Evolutionary conservation across 2,797 vertebrate species (phyloP), one percentile per base, ranked within the genome.

Genomic region (Dermochelys coriacea): DNA sequence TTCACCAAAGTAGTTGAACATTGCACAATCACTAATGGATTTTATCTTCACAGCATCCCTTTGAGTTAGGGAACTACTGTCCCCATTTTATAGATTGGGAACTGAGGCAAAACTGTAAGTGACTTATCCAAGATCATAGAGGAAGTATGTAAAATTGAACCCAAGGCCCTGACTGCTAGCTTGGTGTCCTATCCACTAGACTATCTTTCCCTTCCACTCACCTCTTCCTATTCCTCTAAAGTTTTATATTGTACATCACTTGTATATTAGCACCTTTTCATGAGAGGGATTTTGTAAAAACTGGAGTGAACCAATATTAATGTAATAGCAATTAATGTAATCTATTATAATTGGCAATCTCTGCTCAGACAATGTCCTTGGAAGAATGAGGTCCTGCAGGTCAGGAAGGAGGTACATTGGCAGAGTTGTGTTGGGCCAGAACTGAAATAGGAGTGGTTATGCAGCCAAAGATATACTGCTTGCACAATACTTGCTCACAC

Each of bases 401-500:
- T 91, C 74, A 94, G 85, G 88, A 94, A 57, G 93, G 80, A 92
- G 80, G 51, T 94, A 74, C 77, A 68, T 3, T 89, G 93, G 94
- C 1, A 2, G 59, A 90, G 84, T 31, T 55, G 0, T 55, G 91
- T 91, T 55, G 91, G 84, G 29, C 15, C 0, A 87, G 68, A 84
- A 95, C 82, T n/a, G 78, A 89, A 91, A 80, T 87, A 89, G 84
- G 64, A 93, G 90, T 54, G 91, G 90, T 81, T 93, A 91, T 52
- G 82, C 92, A 84, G 85, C 15, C 80, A 37, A 86, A 87, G 84
- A 91, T 57, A 64, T 80, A 90, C 11, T 64, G 93, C 94, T 95
- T 49, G 93, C 95, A 86, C 78, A 95, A 49, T 87, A 95, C 91
- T 59, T 92, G 90, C 88, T 86, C 84, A 92, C 37, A 4, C 90